Percentiles rank a stretch among this genome's conserved stretches.
These are phyloP conservation scores for Drosophila picticornis DNA, from an alignment of 2,888 invertebrate species.

Conservation along the genomic window DNA sequence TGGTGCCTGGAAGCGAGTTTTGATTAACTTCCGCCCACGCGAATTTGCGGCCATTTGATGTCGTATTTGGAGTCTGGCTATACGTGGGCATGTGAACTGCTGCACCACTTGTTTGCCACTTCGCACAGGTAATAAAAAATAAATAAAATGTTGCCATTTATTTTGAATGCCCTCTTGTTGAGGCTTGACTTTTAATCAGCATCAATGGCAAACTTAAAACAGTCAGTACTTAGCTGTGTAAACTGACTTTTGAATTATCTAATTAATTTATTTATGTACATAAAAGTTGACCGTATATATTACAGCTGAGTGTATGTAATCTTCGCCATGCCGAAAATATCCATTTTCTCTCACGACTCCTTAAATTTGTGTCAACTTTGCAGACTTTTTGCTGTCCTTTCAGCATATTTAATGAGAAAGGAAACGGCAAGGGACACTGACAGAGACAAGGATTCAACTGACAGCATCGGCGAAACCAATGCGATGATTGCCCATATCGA, in stretches of 20 bases:
- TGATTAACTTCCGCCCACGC: constrained; percentile 75
- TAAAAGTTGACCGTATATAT: neutral
- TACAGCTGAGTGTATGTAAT: neutral
- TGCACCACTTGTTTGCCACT: constrained; percentile 17
- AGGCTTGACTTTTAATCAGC: neutral
- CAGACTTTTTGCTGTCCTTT: constrained; percentile 41
- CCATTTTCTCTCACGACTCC: neutral
- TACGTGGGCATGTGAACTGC: neutral
- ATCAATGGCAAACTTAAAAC: too few species aligned
- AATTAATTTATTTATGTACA: neutral
- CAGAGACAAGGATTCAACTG: constrained; percentile 30
- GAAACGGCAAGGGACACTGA: neutral
- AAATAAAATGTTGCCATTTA: constrained; percentile 61
- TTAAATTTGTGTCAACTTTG: constrained; percentile 22
- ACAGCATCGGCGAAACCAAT: constrained; percentile 84
- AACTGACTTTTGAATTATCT: neutral
- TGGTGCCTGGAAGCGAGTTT: constrained; percentile 70
- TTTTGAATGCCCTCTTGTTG: neutral
- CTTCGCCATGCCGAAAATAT: neutral
- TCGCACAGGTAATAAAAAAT: constrained; percentile 68
- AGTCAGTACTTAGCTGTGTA: neutral
- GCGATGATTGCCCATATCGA: constrained; percentile 74
- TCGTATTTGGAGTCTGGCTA: constrained; percentile 2
- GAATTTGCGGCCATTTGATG: constrained; percentile 48
- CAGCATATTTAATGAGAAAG: constrained; percentile 44